A percentile compares a stretch with the other conserved stretches of the same genome.
These are phyloP conservation scores for Oophaga sylvatica DNA, from an alignment of 2,797 vertebrate genomes.

Conservation along the genomic window DNA sequence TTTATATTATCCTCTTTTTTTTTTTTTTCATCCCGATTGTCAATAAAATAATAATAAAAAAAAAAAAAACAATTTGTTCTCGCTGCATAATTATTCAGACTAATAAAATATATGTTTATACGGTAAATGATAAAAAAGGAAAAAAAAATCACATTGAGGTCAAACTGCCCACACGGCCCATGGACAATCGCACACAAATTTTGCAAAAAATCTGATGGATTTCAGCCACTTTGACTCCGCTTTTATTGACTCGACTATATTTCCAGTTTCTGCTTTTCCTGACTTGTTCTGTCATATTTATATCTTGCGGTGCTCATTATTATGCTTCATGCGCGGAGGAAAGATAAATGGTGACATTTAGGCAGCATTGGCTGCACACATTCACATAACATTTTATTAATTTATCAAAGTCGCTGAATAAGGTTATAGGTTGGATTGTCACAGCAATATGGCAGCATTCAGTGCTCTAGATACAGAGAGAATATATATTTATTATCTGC, in stretches of 20 bases:
- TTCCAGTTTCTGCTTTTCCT: background rate
- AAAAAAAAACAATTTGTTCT: too few relatives aligned
- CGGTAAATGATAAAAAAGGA: too few relatives aligned
- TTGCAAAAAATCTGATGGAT: too few relatives aligned
- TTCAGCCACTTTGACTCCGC: background rate
- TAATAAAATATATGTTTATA: too few relatives aligned
- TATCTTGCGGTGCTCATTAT: background rate
- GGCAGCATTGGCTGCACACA: background rate
- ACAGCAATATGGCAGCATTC: background rate
- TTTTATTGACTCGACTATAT: background rate
- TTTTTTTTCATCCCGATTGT: too few relatives aligned
- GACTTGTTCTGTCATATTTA: background rate
- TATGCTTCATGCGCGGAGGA: conserved; percentile 2
- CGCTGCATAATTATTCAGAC: too few relatives aligned
- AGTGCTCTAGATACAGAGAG: background rate
- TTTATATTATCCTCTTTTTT: too few relatives aligned
- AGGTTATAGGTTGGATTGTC: background rate
- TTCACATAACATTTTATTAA: conserved; percentile 22
- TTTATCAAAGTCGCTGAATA: conserved; percentile 7
- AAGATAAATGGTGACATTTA: conserved; percentile 18
- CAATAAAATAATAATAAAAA: too few relatives aligned
- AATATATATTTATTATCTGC: background rate
- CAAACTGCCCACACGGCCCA: too few relatives aligned
- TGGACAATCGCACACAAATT: too few relatives aligned
- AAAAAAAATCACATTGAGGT: too few relatives aligned